Conservation (phyloP, 2,888 invertebrate species). For the Cephus pygmeus region DNA sequence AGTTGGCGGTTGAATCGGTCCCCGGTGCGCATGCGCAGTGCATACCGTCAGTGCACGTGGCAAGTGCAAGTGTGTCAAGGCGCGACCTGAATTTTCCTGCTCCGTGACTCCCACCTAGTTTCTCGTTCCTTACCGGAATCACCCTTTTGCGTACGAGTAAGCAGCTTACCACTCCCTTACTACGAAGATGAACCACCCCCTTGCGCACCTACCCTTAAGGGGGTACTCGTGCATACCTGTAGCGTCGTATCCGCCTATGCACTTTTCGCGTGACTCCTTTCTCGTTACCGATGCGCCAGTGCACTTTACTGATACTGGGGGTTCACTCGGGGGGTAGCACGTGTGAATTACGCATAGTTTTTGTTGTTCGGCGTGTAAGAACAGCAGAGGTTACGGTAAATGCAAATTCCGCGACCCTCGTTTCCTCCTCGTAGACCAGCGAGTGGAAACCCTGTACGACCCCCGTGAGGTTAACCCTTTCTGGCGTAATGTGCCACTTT, state of each 20-base stretch:
- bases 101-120: slow-evolving; percentile 30
- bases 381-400: neutral
- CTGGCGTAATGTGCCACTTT: neutral
- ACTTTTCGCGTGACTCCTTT: neutral
- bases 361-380: neutral
- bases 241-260: neutral
- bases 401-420: neutral
- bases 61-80: slow-evolving; percentile 66
- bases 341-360: neutral
- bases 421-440: neutral
- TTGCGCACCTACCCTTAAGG: neutral
- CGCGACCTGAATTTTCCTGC: slow-evolving; percentile 67
- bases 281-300: neutral
- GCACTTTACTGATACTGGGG: neutral
- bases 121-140: neutral
- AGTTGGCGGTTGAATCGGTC: slow-evolving; percentile 14
- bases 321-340: neutral
- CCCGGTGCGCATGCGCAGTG: slow-evolving; percentile 50
- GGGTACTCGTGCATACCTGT: neutral
- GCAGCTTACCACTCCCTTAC: neutral
- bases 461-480: neutral
- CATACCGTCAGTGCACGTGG: slow-evolving; percentile 59
- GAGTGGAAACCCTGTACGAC: neutral
- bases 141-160: neutral
- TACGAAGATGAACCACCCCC: neutral